Evolutionary conservation across 2,797 vertebrate genomes (phyloP).

Genomic region (Chanos chanos): DNA sequence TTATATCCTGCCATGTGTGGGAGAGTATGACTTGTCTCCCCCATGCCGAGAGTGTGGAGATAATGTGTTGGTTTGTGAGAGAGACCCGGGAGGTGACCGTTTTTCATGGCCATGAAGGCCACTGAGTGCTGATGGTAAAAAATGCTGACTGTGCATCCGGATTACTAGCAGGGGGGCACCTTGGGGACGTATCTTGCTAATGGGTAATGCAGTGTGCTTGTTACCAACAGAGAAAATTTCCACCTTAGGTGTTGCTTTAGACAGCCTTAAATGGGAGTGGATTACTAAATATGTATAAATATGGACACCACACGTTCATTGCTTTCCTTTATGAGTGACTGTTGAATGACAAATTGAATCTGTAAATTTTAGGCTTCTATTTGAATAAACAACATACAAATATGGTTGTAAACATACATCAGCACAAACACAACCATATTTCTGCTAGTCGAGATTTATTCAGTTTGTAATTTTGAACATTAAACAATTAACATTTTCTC

Average conservation of each 20-base stretch:
- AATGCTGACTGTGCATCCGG: constrained; percentile 24
- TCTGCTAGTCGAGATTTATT: too few relatives aligned
- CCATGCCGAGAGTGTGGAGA: not conserved
- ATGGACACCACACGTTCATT: too few relatives aligned
- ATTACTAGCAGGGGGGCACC: constrained; percentile 15
- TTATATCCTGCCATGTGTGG: constrained; percentile 2
- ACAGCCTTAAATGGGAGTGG: too few relatives aligned
- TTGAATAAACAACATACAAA: too few relatives aligned
- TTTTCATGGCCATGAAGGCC: constrained; percentile 25
- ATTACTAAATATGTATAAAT: too few relatives aligned
- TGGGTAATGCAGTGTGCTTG: not conserved
- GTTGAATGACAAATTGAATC: too few relatives aligned
- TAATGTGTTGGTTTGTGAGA: constrained; percentile 4
- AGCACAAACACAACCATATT: too few relatives aligned
- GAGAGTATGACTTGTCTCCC: constrained; percentile 29
- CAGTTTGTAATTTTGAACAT: too few relatives aligned
- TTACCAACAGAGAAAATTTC: not conserved
- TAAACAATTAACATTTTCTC: too few relatives aligned
- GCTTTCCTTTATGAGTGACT: too few relatives aligned
- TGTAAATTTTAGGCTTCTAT: too few relatives aligned
- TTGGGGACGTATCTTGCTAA: not conserved
- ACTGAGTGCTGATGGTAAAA: constrained; percentile 14
- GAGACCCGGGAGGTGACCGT: constrained; percentile 19
- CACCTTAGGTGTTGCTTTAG: not conserved
- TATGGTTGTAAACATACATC: too few relatives aligned